Evolutionary conservation across 2,797 vertebrate species (phyloP), one percentile per base, ranked within the genome.

Genomic region (Leptodon cayanensis): DNA sequence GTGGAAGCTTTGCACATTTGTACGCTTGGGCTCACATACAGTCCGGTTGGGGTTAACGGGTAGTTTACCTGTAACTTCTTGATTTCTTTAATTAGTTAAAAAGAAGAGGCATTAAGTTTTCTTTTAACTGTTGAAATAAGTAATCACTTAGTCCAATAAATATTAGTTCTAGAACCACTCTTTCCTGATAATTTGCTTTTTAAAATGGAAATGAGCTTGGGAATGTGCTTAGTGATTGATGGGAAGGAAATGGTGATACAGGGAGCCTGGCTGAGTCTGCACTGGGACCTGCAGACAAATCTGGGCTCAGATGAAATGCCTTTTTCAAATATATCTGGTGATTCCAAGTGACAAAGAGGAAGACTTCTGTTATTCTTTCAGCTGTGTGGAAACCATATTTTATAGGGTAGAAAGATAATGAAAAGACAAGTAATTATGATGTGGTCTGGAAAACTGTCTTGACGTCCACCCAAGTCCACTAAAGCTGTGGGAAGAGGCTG

Each of bases 231-330:
- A 14, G 50, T 40, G 46, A 40, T 67, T 31, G 52, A 11, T 3
- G 14, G 58, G 66, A 79, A 72, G 39, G 70, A 28, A 49, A 8
- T 0, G 2, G 44, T 1, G 18, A 33, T 10, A 3, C 10, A 3
- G 50, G 35, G 83, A 79, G 62, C 22, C 29, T 2, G 2, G 26
- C 59, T 49, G 81, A 13, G 52, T 7, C 57, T 26, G 29, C 1
- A 3, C 63, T 50, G 66, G 59, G 59, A 44, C 16, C 62, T 65
- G 28, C 33, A 46, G 66, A 3, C 11, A 13, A 26, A 3, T 12
- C 16, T 55, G 83, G 61, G 44, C 76, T 67, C 26, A 1, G 24
- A 2, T 24, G 55, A 61, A 73, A 33, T 24, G 35, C 28, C 55
- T 65, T 25, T 77, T 33, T 59, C 59, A 55, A 8, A 33, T 35